These are phyloP conservation scores for Andrena minutula DNA, from an alignment of 2,888 invertebrate genomes.

Conservation along the genomic window DNA sequence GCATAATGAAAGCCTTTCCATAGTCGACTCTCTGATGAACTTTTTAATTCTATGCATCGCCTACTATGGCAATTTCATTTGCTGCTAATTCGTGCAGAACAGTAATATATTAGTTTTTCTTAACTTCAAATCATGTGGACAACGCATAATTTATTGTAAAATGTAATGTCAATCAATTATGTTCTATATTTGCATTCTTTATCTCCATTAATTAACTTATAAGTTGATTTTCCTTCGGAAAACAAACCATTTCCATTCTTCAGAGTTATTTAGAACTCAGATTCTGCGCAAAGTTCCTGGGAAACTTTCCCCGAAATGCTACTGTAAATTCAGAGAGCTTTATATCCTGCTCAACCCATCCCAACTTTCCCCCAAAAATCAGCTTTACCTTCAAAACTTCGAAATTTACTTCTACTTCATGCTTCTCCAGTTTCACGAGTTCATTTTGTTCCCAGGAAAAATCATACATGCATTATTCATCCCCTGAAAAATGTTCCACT, in stretches of 20 bases:
- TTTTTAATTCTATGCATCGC: too few species aligned
- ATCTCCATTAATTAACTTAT: not conserved
- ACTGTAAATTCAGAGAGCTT: not conserved
- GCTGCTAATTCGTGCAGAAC: too few species aligned
- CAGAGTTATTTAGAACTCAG: not conserved
- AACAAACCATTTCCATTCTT: not conserved
- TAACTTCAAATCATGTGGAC: too few species aligned
- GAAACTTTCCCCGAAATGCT: not conserved
- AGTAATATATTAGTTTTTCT: too few species aligned
- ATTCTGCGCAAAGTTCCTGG: not conserved
- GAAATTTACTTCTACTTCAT: not conserved
- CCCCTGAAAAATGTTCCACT: not conserved
- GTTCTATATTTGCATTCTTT: too few species aligned
- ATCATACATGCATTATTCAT: not conserved
- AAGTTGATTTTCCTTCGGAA: not conserved
- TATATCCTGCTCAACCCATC: not conserved
- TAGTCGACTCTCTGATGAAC: too few species aligned
- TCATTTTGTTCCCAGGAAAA: not conserved
- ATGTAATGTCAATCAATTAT: too few species aligned
- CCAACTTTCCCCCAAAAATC: slow-evolving; percentile 5
- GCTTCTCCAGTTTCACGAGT: not conserved
- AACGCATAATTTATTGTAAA: too few species aligned
- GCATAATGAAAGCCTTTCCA: not conserved
- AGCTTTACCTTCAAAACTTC: slow-evolving; percentile 5
- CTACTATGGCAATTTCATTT: too few species aligned